Evolutionary conservation across 2,888 invertebrate species (phyloP).

Genomic region (Pristionchus entomophagus): DNA sequence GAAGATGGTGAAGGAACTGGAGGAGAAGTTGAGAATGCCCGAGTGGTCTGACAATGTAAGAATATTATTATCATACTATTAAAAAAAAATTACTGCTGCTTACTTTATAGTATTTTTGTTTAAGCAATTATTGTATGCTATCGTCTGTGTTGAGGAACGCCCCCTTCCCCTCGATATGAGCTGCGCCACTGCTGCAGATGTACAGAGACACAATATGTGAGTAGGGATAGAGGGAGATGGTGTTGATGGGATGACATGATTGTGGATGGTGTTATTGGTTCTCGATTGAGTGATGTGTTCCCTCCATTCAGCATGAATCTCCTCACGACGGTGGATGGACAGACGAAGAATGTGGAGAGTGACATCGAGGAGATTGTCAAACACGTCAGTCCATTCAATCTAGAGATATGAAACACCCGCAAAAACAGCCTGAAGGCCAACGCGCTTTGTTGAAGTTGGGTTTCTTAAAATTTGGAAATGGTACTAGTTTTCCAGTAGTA

Average conservation of each 20-base stretch:
- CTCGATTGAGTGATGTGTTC: neutral
- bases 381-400: slow-evolving; percentile 52
- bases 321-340: slow-evolving; percentile 59
- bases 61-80: neutral
- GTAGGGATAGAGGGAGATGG: neutral
- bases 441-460: no score
- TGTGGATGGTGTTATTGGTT: neutral
- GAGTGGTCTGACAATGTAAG: slow-evolving; percentile 52
- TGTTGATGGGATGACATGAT: neutral
- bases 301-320: slow-evolving; percentile 57
- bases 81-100: neutral
- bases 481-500: no score
- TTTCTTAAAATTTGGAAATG: no score
- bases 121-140: neutral
- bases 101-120: neutral
- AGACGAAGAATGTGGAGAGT: slow-evolving; percentile 62
- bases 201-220: slow-evolving; percentile 59
- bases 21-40: slow-evolving; percentile 56
- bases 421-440: no score
- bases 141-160: neutral
- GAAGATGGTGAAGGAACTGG: slow-evolving; percentile 54
- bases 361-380: slow-evolving; percentile 60
- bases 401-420: no score
- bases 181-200: slow-evolving; percentile 57
- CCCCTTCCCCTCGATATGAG: slow-evolving; percentile 48